Percentiles rank a stretch among this genome's conserved stretches.
phyloP scores from a whole-genome alignment of 2,888 invertebrate species.

The Phasia obesa region DNA sequence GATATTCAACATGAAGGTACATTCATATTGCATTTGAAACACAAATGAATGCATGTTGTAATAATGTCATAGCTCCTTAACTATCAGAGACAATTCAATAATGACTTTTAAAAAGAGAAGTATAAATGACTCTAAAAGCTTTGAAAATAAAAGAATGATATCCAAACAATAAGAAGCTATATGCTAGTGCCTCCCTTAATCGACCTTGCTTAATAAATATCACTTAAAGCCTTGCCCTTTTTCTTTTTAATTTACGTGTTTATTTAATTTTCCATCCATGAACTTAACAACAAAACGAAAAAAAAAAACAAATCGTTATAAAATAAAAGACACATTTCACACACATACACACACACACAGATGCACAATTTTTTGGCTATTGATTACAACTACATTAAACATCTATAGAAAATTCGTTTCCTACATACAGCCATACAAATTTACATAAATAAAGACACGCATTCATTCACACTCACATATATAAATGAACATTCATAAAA shows the following conservation, averaged over 20 bases:
- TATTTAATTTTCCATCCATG: neutral
- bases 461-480: neutral
- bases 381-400: slow-evolving; percentile 67
- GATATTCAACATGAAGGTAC: too few species aligned
- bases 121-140: too few species aligned
- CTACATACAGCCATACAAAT: slow-evolving; percentile 13
- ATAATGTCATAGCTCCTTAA: too few species aligned
- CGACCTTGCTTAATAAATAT: too few species aligned
- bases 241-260: neutral
- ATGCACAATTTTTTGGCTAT: slow-evolving; percentile 51
- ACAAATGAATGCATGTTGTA: too few species aligned
- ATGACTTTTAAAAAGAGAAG: too few species aligned
- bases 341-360: slow-evolving; percentile 41
- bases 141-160: too few species aligned
- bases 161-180: too few species aligned
- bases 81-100: too few species aligned
- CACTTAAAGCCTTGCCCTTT: too few species aligned
- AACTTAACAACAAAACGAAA: neutral
- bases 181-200: too few species aligned
- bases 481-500: slow-evolving; percentile 8
- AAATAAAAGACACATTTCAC: slow-evolving; percentile 37
- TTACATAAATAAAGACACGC: neutral
- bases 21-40: too few species aligned
- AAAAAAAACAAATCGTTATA: neutral
- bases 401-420: slow-evolving; percentile 59